phyloP scores from a whole-genome alignment of 2,888 invertebrate species.

The Labia minor region DNA sequence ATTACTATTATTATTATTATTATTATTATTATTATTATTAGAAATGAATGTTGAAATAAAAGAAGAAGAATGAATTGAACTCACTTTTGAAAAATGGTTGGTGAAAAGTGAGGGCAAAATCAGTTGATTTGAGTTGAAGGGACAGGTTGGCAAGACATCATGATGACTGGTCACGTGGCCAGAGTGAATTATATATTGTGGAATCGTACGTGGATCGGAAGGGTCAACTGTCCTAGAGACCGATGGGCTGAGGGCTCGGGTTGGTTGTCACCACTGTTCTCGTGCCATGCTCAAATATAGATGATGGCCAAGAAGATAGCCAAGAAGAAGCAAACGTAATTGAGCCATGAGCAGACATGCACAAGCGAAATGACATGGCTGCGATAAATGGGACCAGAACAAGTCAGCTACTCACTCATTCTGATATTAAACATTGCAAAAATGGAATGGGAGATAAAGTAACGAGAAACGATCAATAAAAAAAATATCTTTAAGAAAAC shows the following conservation, averaged over 20 bases:
- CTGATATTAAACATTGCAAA: background rate
- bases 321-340: background rate
- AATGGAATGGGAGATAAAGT: background rate
- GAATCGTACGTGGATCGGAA: background rate
- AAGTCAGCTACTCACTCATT: background rate
- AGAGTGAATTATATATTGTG: background rate
- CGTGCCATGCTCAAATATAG: conserved; percentile 3
- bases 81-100: too few relatives aligned
- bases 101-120: too few relatives aligned
- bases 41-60: background rate
- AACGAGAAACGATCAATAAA: background rate
- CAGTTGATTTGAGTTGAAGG: too few relatives aligned
- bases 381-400: too few relatives aligned
- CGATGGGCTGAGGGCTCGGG: background rate
- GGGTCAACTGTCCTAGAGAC: background rate
- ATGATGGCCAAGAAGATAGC: background rate
- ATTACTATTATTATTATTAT: too few relatives aligned
- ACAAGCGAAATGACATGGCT: conserved; percentile 3
- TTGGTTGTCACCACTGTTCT: background rate
- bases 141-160: background rate
- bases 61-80: too few relatives aligned
- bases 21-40: background rate
- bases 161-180: background rate
- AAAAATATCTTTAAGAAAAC: background rate
- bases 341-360: background rate